phyloP scores from a whole-genome alignment of 2,113 vertebrate species.

The Halcyon malimbica region DNA sequence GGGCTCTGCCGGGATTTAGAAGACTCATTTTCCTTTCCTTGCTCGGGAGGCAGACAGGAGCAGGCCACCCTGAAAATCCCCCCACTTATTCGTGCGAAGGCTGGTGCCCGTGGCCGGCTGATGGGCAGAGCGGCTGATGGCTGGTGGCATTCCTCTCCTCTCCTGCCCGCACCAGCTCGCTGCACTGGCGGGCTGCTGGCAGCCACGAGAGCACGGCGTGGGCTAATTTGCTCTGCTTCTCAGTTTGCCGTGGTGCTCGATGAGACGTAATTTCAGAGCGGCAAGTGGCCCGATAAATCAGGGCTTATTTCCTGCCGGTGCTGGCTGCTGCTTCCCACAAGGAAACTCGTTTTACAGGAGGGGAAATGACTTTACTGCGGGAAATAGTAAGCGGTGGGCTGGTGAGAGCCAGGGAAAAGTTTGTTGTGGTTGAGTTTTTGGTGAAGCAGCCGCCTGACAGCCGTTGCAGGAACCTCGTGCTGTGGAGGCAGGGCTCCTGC shows the following conservation, averaged over 20 bases:
- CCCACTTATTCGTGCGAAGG: not conserved
- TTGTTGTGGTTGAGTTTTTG: not conserved
- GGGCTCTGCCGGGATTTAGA: not conserved
- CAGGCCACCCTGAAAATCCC: not conserved
- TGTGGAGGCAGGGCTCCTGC: not conserved
- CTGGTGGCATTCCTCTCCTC: not conserved
- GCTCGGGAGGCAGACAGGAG: not conserved
- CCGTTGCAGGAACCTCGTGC: fast-evolving
- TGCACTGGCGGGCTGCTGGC: not conserved
- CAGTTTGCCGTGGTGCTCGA: not conserved
- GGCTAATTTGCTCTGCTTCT: not conserved
- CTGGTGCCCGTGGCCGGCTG: not conserved
- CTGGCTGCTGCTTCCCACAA: constrained; percentile 16
- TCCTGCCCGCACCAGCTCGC: not conserved
- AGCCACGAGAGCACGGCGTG: not conserved
- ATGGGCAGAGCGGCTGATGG: constrained; percentile 4
- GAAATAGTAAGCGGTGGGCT: not conserved
- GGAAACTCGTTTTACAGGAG: constrained; percentile 24
- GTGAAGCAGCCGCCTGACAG: not conserved
- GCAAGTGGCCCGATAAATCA: constrained; percentile 21
- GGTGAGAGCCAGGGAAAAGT: not conserved
- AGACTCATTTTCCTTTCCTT: not conserved
- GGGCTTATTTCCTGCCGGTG: constrained; percentile 27
- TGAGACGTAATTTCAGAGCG: not conserved
- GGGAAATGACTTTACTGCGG: not conserved